Evolutionary conservation across 2,797 vertebrate species (phyloP).

Genomic region (Cynodonichthys magdalenae): DNA sequence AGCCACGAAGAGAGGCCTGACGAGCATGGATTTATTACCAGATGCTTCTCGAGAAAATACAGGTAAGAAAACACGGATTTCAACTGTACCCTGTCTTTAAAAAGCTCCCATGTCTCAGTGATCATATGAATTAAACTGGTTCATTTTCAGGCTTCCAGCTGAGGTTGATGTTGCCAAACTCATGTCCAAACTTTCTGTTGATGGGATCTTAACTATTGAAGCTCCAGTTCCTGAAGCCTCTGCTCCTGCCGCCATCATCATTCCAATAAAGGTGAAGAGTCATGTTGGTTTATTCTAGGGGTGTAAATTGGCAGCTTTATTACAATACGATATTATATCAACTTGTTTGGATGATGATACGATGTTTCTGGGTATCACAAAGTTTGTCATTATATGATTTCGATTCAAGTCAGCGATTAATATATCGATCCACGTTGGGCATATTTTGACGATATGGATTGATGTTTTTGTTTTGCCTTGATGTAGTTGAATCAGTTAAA

Average conservation of each 20-base stretch:
- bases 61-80: conserved; percentile 59
- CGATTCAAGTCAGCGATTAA: too few species aligned
- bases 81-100: too few species aligned
- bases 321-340: too few species aligned
- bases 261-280: conserved; percentile 76
- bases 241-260: conserved; percentile 55
- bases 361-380: too few species aligned
- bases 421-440: too few species aligned
- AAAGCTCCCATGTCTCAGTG: neutral
- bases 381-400: too few species aligned
- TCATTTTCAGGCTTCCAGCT: conserved; percentile 73
- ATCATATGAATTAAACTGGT: neutral
- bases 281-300: too few species aligned
- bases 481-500: too few species aligned
- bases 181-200: conserved; percentile 66
- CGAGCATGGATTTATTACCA: conserved; percentile 78
- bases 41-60: conserved; percentile 84
- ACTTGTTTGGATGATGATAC: too few species aligned
- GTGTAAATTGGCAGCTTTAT: too few species aligned
- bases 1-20: conserved; percentile 80
- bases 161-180: conserved; percentile 65
- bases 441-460: too few species aligned
- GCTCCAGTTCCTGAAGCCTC: conserved; percentile 63
- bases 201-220: conserved; percentile 80
- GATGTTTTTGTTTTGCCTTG: too few species aligned